phyloP scores from a whole-genome alignment of 2,113 vertebrate species.

The Sceloporus undulatus region DNA sequence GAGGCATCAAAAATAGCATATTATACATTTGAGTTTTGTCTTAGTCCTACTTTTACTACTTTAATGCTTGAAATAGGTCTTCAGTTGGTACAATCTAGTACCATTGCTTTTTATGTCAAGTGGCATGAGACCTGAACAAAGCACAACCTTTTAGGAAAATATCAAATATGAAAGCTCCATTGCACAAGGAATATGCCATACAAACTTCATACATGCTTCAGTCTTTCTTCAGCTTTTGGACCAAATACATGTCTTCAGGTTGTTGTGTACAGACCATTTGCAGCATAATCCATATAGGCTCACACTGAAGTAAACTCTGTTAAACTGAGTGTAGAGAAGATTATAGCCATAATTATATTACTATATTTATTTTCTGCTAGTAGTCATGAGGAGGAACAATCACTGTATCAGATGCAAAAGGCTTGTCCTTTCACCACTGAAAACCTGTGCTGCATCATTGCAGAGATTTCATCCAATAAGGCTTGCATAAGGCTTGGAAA shows the following conservation, averaged over 20 bases:
- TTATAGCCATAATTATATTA: neutral
- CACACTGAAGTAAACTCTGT: neutral
- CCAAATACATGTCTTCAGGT: neutral
- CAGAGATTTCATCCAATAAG: neutral
- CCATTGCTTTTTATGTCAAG: constrained; percentile 51
- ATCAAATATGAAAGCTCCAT: neutral
- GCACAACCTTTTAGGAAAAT: rapidly evolving
- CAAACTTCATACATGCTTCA: neutral
- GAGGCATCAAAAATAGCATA: constrained; percentile 61
- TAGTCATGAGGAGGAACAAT: neutral
- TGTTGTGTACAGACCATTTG: neutral
- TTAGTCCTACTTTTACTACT: constrained; percentile 26
- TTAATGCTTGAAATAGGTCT: constrained; percentile 31
- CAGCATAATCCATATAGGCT: neutral
- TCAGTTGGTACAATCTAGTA: neutral
- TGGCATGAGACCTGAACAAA: neutral
- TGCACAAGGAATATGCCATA: neutral
- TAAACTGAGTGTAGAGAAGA: neutral
- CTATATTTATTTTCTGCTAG: neutral
- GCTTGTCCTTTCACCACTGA: neutral
- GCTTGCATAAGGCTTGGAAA: neutral
- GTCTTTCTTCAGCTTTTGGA: neutral
- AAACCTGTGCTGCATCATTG: neutral
- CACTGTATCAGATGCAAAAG: neutral
- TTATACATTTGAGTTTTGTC: constrained; percentile 41